Evolutionary conservation across 2,888 invertebrate species (phyloP).

Genomic region (Andrena flavipes): DNA sequence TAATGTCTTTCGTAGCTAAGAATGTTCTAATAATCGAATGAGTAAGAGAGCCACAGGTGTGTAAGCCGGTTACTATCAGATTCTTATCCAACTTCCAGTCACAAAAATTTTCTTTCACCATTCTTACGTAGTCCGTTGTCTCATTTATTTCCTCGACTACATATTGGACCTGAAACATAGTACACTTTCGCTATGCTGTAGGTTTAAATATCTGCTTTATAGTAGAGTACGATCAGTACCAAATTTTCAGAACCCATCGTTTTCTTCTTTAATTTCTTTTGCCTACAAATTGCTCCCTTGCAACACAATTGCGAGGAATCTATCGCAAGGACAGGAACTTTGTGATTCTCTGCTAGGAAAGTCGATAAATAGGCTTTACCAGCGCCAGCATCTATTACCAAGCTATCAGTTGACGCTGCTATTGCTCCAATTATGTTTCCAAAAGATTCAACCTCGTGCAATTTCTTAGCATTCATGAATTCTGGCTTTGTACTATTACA

Average conservation of each 20-base stretch:
- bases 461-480: slow-evolving; percentile 93
- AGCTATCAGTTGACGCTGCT: slow-evolving; percentile 59
- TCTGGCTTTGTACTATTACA: slow-evolving; percentile 80
- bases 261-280: slow-evolving; percentile 66
- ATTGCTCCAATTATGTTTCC: slow-evolving; percentile 72
- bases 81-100: slow-evolving; percentile 67
- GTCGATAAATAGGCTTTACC: slow-evolving; percentile 94
- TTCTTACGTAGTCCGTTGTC: slow-evolving; percentile 74
- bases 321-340: slow-evolving; percentile 91
- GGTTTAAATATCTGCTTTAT: neutral
- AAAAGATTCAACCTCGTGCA: slow-evolving; percentile 88
- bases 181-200: neutral
- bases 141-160: slow-evolving; percentile 77
- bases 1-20: slow-evolving; percentile 85
- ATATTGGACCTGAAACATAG: slow-evolving; percentile 76
- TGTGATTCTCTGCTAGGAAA: slow-evolving; percentile 89
- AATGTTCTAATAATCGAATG: slow-evolving; percentile 91
- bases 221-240: slow-evolving; percentile 62
- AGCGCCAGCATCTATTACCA: slow-evolving; percentile 92
- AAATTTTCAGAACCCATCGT: slow-evolving; percentile 40
- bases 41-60: slow-evolving; percentile 95
- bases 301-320: slow-evolving; percentile 91
- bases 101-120: slow-evolving; percentile 73
- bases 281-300: slow-evolving; percentile 87
- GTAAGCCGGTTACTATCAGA: slow-evolving; percentile 89